Evolutionary conservation across 64 coral and sea anemone species (phyloP), one percentile per base, ranked within the genome.

Genomic region (Acropora tenuis): DNA sequence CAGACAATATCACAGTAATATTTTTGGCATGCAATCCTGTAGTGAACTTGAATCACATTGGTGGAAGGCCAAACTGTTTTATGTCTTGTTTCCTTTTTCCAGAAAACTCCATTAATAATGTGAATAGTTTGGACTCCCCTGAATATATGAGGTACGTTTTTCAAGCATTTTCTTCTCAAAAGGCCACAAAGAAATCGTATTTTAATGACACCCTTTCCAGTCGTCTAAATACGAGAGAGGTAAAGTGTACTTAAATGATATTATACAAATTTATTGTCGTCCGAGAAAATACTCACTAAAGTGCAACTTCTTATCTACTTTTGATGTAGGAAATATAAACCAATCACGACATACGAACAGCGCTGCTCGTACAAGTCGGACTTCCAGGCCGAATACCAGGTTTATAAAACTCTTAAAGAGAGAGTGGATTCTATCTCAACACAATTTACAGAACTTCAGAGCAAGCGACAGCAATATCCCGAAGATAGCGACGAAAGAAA

Each of bases 321-420:
- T 41, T 86, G 6, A 16, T 48, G 7, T 6, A 97, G 95, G 61
- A 93, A 97, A 91, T 97, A 97, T 74, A 80, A 88, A 45, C 88
- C 88, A 19, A 97, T 97, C 16, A 94, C 91, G 7, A 91, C 50
- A 30, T 91, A 94, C 78, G 92, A 94, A 65, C 95, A 97, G 40
- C 87, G 95, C 1, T 97, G 87, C 50, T 86, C 73, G 20, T 97
- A 97, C 57, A 93, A 94, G 58, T 87, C 53, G 73, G 95, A 97
- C 43, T 97, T 97, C 48, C 50, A 88, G 41, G 88, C 81, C 1
- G 95, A 97, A 50, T 97, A 88, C 61, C 15, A 91, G 0, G 88
- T 94, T n/a, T 97, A 97, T 49, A n/a, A 40, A 12, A 59, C 69
- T 0, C 74, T 97, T 20, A 78, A 93, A 81, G 73, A 81, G 41